Percentiles rank a stretch among this genome's conserved stretches.
phyloP scores from a whole-genome alignment of 1,140 invertebrate species.

The Drosophila athabasca region DNA sequence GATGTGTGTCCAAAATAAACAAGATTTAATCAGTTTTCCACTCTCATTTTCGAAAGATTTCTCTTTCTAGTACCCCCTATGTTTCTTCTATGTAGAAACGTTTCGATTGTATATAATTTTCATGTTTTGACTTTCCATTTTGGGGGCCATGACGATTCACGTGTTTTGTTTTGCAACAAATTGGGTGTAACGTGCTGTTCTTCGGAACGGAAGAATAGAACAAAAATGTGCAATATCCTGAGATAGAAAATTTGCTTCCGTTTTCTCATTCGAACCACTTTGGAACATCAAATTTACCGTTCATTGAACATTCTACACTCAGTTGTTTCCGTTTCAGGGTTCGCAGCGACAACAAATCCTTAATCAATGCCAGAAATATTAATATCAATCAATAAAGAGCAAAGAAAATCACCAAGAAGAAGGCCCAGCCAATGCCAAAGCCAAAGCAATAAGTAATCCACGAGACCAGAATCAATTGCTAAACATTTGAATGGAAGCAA shows the following conservation, averaged over 20 bases:
- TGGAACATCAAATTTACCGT: too few relatives aligned
- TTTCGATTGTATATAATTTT: not conserved
- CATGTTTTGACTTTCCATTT: conserved; percentile 4
- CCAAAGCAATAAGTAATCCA: conserved; percentile 1
- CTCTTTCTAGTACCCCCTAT: not conserved
- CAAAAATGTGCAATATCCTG: not conserved
- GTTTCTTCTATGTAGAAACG: not conserved
- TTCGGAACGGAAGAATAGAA: not conserved
- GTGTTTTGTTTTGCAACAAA: conserved; percentile 25
- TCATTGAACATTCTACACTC: too few relatives aligned
- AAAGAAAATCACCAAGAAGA: not conserved
- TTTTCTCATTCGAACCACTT: too few relatives aligned
- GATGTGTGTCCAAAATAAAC: conserved; percentile 44
- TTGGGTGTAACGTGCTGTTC: conserved; percentile 40
- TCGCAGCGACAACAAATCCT: too few relatives aligned
- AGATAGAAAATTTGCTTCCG: not conserved
- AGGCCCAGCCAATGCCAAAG: not conserved
- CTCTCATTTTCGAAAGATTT: conserved; percentile 23
- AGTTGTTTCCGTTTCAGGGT: too few relatives aligned
- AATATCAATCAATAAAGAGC: not conserved
- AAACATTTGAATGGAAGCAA: conserved; percentile 76
- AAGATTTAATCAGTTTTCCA: conserved; percentile 43
- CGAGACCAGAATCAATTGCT: conserved; percentile 18
- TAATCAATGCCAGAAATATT: too few relatives aligned
- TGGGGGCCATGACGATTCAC: conserved; percentile 30